Conservation (phyloP, 2,113 vertebrate species). For the Bambusicola thoracicus region DNA sequence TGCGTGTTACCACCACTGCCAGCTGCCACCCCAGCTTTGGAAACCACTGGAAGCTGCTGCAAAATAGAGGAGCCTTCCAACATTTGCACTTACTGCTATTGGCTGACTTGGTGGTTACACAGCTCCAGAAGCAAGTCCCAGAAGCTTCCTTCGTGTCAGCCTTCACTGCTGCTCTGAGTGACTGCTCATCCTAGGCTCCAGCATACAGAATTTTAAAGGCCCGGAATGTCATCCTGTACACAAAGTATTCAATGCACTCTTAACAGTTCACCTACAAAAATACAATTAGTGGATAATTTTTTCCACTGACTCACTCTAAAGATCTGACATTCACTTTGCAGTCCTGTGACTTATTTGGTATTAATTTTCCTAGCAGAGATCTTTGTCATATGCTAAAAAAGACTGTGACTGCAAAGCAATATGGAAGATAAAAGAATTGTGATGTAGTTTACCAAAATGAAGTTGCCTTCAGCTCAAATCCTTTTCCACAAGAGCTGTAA, state of each 20-base stretch:
- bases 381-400: background rate
- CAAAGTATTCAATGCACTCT: background rate
- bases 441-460: background rate
- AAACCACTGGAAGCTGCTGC: background rate
- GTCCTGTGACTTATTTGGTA: background rate
- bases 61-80: background rate
- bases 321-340: background rate
- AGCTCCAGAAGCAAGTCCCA: background rate
- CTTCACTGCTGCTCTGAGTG: background rate
- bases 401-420: background rate
- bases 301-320: background rate
- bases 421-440: background rate
- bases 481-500: background rate
- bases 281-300: background rate
- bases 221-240: background rate
- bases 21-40: background rate
- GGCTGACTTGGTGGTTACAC: rapidly evolving
- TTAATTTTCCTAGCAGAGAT: background rate
- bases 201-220: background rate
- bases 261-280: background rate
- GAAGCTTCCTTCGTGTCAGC: background rate
- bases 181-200: background rate
- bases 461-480: background rate
- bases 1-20: background rate
- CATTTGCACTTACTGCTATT: background rate